Conservation (phyloP, 2,888 invertebrate genomes). For the Lepas anatifera region DNA sequence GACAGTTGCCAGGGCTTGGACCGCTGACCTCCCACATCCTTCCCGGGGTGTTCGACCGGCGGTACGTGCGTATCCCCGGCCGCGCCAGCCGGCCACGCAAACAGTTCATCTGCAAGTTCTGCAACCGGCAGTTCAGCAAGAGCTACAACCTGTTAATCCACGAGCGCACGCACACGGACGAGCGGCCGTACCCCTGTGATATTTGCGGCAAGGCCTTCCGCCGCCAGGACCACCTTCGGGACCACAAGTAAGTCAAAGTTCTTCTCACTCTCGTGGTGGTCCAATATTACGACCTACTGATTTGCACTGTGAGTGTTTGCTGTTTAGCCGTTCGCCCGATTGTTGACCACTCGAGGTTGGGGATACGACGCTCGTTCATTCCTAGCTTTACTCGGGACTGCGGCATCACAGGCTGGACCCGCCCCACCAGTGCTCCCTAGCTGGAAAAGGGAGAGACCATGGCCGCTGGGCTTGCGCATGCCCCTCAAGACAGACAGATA, state of each 20-base stretch:
- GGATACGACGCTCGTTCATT: too few relatives aligned
- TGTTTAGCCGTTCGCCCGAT: too few relatives aligned
- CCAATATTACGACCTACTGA: too few relatives aligned
- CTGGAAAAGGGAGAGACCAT: too few relatives aligned
- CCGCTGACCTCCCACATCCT: constrained; percentile 17
- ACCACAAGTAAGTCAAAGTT: constrained; percentile 37
- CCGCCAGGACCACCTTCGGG: constrained; percentile 45
- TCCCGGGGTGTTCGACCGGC: constrained; percentile 23
- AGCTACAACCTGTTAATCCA: constrained; percentile 46
- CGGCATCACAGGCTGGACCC: too few relatives aligned
- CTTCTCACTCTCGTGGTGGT: too few relatives aligned
- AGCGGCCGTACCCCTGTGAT: constrained; percentile 44
- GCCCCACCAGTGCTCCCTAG: too few relatives aligned
- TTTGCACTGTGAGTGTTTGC: too few relatives aligned
- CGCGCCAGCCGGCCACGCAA: constrained; percentile 36
- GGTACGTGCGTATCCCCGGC: constrained; percentile 20
- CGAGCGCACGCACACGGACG: constrained; percentile 46
- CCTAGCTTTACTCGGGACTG: too few relatives aligned
- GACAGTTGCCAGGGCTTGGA: constrained; percentile 16
- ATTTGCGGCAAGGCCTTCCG: constrained; percentile 44
- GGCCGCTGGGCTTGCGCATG: too few relatives aligned
- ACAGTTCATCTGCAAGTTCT: constrained; percentile 45
- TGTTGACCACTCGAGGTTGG: too few relatives aligned
- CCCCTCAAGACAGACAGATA: too few relatives aligned
- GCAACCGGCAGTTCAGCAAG: constrained; percentile 44